Base-by-base conservation (phyloP, 2,113 vertebrate species). In the Drymodes brunneopygia region DNA sequence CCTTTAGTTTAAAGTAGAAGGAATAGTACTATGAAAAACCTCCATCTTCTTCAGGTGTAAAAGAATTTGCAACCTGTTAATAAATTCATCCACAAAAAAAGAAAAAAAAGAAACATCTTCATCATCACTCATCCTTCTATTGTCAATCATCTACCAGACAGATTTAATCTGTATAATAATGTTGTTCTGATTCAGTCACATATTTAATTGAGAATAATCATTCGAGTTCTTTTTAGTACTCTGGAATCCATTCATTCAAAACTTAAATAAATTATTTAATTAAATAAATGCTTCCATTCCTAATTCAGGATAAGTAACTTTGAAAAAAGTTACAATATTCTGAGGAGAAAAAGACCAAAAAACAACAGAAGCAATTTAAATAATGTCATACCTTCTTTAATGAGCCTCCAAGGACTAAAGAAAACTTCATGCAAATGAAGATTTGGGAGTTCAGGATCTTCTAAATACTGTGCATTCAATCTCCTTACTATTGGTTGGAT, bases 381-480 rank as follows among this genome's bases (percentile, higher is more conserved):
- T 75, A 64, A 72, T 87, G 56, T 44, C 94, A 42, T 97, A 99
- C 99, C 99, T 99, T 99, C 98, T 97, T 97, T 98, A 81, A 99
- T 96, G 78, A 99, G 98, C 84, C 99, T 98, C 99, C 99, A 99
- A 9, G 99, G 99, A 92, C 98, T 98, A 96, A 99, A 99, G 93
- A 99, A 99, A 28, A 98, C 97, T 13, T 99, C 90, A 21, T 98
- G 98, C 47, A 99, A 97, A 48, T 81, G 94, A 97, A 99, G 96
- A 25, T 91, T 91, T 72, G 98, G 97, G 72, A 98, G 98, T 31
- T 40, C 57, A 7, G 98, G 94, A 45, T 98, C 98, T 29, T 98
- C 98, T 97, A 97, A 97, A 95, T 99, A 99, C 73, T 96, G 96
- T 17, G 97, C 66, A 33, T 99, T 98, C 36, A 99, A 88, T 74